These are phyloP conservation scores for Tenodera sinensis DNA, from an alignment of 2,888 invertebrate species.

Conservation along the genomic window DNA sequence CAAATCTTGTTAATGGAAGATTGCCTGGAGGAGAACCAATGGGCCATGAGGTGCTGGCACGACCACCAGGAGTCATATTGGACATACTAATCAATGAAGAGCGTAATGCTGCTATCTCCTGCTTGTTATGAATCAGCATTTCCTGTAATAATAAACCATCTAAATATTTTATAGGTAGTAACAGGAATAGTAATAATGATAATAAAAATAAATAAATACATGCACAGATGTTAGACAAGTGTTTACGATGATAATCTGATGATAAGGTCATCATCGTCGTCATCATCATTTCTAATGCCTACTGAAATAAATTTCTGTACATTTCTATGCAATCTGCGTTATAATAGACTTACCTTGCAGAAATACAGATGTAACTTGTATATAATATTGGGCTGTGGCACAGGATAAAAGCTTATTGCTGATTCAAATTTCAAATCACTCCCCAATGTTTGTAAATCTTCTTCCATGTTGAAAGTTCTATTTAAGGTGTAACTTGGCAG, in stretches of 20 bases:
- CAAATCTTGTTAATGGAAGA: constrained; percentile 69
- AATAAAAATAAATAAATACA: too few species aligned
- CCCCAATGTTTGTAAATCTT: constrained; percentile 47
- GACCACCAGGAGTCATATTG: constrained; percentile 43
- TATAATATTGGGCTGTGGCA: constrained; percentile 58
- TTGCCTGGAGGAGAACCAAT: constrained; percentile 64
- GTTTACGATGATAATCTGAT: too few species aligned
- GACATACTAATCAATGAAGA: constrained; percentile 47
- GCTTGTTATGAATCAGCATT: constrained; percentile 33
- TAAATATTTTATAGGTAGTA: too few species aligned
- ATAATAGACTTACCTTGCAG: constrained; percentile 51
- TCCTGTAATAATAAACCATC: constrained; percentile 37
- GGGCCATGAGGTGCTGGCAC: constrained; percentile 59
- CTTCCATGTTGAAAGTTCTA: constrained; percentile 34
- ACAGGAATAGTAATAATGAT: too few species aligned
- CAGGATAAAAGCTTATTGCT: constrained; percentile 63
- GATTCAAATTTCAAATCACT: constrained; percentile 49
- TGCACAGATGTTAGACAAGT: too few species aligned
- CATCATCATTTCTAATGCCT: too few species aligned
- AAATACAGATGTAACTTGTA: constrained; percentile 71
- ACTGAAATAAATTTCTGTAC: too few species aligned
- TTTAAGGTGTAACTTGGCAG: constrained; percentile 36
- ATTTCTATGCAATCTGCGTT: too few species aligned
- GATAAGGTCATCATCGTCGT: too few species aligned
- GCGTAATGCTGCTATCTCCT: constrained; percentile 47